Base-by-base conservation (phyloP, 2,888 invertebrate species). In the Drosophila antonietae region DNA sequence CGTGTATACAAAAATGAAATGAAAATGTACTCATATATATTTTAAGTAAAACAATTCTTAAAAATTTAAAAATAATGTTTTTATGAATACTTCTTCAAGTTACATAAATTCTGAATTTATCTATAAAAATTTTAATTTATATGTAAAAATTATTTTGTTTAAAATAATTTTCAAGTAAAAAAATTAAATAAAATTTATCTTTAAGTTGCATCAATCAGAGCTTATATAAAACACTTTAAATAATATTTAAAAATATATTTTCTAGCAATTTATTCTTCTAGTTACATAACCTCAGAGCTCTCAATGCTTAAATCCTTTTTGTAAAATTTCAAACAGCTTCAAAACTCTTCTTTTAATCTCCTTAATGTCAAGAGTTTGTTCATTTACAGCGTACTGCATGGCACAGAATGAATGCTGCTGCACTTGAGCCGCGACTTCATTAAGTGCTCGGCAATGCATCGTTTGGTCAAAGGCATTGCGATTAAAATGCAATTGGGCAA, bases 401-500 rank as follows among this genome's bases (percentile, higher is more conserved):
- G 53, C 63, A 64, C 43, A 46, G 14, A 41, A 20, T 46, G 43
- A 43, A 37, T 56, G 65, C 52, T 31, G 44, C 53, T 35, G 37
- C 52, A 67, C 65, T 46, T 52, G 41, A 49, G 44, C 52, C 35
- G 64, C 56, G 61, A 81, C 69, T 78, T 86, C 72, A 83, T 83
- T 86, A 83, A 68, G 33, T 68, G 63, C 55, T 66, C 49, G 53
- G 51, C 47, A 62, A 51, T 68, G 66, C 49, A 59, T 63, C 52
- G 61, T 63, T 49, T 56, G 56, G 60, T 57, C 73, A 58, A 79
- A 81, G 64, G 68, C 63, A 72, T 49, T 41, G 66, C 63, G 75
- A 71, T 78, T 74, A 70, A 81, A 79, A 70, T 73, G 78, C 76
- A 81, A 68, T 77, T 58, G 70, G 39, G 43, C 64, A 68, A 37